Conservation (phyloP, 2,113 vertebrate genomes). For the Prietella phreatophila region DNA sequence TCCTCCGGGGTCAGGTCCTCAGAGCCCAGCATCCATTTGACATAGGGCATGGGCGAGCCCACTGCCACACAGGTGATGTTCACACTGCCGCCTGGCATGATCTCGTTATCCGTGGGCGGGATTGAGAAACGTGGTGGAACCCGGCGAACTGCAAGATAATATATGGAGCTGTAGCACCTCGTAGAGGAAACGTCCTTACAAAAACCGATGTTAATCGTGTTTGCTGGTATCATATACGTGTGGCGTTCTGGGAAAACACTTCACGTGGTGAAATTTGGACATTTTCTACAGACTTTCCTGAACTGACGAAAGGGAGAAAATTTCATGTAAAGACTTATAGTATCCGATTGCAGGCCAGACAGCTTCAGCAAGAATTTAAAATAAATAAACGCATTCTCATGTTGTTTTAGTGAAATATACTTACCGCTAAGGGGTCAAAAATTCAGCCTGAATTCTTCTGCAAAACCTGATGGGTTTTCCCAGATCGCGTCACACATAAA, state of each 20-base stretch:
- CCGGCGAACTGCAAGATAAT: constrained; percentile 89
- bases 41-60: constrained; percentile 98
- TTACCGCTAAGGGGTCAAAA: no score
- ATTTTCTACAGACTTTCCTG: not conserved
- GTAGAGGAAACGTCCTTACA: not conserved
- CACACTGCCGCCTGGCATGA: constrained; percentile 98
- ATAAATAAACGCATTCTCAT: not conserved
- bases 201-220: not conserved
- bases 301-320: not conserved
- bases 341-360: no score
- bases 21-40: constrained; percentile 98
- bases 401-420: not conserved
- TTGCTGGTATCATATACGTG: not conserved
- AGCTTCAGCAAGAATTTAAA: not conserved
- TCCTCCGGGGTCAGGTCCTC: constrained; percentile 98
- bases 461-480: not conserved
- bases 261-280: not conserved
- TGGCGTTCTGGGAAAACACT: not conserved
- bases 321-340: not conserved
- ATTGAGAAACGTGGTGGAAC: constrained; percentile 98
- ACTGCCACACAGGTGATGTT: constrained; percentile 99
- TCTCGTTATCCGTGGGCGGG: constrained; percentile 97
- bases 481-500: not conserved
- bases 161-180: constrained; percentile 64
- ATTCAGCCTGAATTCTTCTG: no score